These are phyloP conservation scores for Desoria tigrina DNA, from an alignment of 2,888 invertebrate species.

Conservation along the genomic window DNA sequence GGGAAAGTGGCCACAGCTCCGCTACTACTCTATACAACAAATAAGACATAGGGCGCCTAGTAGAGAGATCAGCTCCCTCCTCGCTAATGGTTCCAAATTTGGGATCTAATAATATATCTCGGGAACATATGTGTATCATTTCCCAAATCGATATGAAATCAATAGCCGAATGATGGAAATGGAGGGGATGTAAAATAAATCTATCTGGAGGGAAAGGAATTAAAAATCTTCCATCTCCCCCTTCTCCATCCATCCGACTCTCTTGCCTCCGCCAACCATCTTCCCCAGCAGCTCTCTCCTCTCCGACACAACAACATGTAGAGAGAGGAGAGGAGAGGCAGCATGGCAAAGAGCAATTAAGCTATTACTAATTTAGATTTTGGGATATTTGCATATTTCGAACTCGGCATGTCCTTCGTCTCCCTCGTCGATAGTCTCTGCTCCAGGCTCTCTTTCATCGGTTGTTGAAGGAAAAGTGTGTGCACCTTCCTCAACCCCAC, in stretches of 20 bases:
- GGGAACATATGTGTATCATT: neutral
- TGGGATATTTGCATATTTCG: slow-evolving; percentile 52
- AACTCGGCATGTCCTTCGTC: neutral
- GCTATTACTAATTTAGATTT: slow-evolving; percentile 45
- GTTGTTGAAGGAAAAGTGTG: too few species aligned
- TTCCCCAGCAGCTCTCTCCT: too few species aligned
- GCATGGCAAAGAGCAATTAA: slow-evolving; percentile 54
- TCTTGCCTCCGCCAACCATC: slow-evolving; percentile 14
- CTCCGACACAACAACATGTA: neutral
- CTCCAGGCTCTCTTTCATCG: neutral
- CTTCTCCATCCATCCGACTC: slow-evolving; percentile 3
- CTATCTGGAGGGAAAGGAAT: slow-evolving; percentile 40
- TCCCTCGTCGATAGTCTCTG: neutral
- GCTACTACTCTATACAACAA: too few species aligned
- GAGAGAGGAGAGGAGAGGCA: slow-evolving; percentile 6
- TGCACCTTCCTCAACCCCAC: too few species aligned
- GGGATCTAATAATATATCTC: too few species aligned
- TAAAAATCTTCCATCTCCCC: slow-evolving; percentile 31
- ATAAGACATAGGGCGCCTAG: too few species aligned
- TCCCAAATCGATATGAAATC: slow-evolving; percentile 32
- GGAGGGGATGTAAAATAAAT: slow-evolving; percentile 22
- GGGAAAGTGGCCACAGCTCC: too few species aligned
- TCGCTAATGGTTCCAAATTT: too few species aligned
- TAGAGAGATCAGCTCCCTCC: too few species aligned
- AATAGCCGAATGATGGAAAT: slow-evolving; percentile 28